phyloP scores from a whole-genome alignment of 2,888 invertebrate species.

The Drosophila rubida region DNA sequence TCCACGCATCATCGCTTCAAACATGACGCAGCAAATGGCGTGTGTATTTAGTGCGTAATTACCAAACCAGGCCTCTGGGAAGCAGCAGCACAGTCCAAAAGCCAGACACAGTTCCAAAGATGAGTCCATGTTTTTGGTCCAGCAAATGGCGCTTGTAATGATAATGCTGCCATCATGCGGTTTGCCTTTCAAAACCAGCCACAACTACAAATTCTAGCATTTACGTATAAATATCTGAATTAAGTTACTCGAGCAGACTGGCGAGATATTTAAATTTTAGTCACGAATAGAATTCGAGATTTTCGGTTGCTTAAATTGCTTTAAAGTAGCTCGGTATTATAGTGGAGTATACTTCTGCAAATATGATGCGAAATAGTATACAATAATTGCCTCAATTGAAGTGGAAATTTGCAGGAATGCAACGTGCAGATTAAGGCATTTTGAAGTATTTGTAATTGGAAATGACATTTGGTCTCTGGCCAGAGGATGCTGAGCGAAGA shows the following conservation, averaged over 20 bases:
- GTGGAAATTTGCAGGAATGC: neutral
- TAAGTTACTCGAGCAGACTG: neutral
- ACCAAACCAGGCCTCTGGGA: conserved; percentile 19
- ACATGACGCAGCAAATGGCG: conserved; percentile 61
- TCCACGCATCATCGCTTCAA: conserved; percentile 49
- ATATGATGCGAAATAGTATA: neutral
- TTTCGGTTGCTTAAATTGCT: no score
- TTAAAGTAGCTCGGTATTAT: no score
- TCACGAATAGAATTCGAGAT: no score
- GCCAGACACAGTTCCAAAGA: conserved; percentile 2
- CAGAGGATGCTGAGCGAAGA: neutral
- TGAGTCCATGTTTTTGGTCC: conserved; percentile 53
- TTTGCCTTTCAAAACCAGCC: conserved; percentile 7
- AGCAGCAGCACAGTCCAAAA: neutral
- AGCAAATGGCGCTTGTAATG: conserved; percentile 64
- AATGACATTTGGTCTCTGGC: conserved; percentile 42
- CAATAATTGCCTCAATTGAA: conserved; percentile 3
- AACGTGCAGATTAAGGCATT: conserved; percentile 12
- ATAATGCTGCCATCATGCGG: conserved; percentile 32
- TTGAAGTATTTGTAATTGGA: conserved; percentile 44
- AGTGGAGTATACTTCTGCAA: neutral
- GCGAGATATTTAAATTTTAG: no score
- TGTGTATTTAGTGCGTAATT: conserved; percentile 62
- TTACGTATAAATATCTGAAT: conserved; percentile 3
- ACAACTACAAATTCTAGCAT: conserved; percentile 4